Evolutionary conservation across 2,888 invertebrate species (phyloP).

Genomic region (Stenodera caucasica): DNA sequence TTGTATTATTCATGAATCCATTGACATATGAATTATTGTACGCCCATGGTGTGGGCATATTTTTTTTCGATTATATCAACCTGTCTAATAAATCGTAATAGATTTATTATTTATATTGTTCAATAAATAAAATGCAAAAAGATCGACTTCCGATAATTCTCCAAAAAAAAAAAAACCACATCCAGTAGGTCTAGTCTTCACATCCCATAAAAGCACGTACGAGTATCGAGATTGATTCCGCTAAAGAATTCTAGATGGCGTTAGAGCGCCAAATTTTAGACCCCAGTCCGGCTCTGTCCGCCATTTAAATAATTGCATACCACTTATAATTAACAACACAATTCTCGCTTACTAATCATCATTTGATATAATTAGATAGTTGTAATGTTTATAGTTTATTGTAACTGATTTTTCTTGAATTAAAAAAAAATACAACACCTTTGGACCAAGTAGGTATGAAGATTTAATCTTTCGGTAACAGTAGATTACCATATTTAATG

Average conservation of each 20-base stretch:
- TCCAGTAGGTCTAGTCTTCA: too few relatives aligned
- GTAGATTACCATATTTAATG: slow-evolving; percentile 18
- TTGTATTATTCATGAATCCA: slow-evolving; percentile 44
- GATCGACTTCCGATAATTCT: slow-evolving; percentile 1
- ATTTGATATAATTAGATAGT: background rate
- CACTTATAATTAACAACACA: slow-evolving; percentile 13
- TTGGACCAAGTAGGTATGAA: slow-evolving; percentile 15
- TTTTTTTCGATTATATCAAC: slow-evolving; percentile 31
- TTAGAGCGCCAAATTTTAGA: too few relatives aligned
- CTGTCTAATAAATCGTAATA: slow-evolving; percentile 40
- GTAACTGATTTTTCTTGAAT: slow-evolving; percentile 17
- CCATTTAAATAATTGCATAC: slow-evolving; percentile 13
- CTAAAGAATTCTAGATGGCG: too few relatives aligned
- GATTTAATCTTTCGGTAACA: slow-evolving; percentile 17
- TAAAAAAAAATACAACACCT: slow-evolving; percentile 13
- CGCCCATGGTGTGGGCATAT: slow-evolving; percentile 32
- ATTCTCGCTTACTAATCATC: slow-evolving; percentile 18
- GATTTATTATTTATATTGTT: slow-evolving; percentile 39
- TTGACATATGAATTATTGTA: slow-evolving; percentile 41
- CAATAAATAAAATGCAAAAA: slow-evolving; percentile 28
- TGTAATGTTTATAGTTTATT: slow-evolving; percentile 19
- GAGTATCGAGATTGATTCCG: too few relatives aligned
- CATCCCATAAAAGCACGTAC: too few relatives aligned
- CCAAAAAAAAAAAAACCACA: background rate
- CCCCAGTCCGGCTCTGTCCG: slow-evolving; percentile 1